Percentiles rank a stretch among this genome's conserved stretches.
Conservation (phyloP, 2,113 vertebrate genomes). For the Centropus unirufus region DNA sequence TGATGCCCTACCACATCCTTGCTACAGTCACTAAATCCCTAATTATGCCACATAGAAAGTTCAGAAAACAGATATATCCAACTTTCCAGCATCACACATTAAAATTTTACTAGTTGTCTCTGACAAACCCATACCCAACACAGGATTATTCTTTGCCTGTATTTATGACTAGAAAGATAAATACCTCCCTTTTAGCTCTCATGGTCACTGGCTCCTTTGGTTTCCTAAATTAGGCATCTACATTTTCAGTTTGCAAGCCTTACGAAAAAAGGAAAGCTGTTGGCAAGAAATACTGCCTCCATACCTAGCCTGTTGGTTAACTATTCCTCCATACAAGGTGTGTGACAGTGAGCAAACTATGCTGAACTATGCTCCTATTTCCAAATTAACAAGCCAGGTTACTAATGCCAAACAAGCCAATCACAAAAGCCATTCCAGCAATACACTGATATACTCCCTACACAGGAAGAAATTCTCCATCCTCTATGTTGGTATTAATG, state of each 20-base stretch:
- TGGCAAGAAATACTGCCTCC: background rate
- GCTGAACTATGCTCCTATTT: background rate
- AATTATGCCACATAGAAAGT: background rate
- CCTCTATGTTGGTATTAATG: background rate
- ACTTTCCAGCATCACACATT: background rate
- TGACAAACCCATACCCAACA: background rate
- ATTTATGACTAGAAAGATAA: background rate
- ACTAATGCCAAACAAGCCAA: background rate
- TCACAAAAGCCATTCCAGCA: background rate
- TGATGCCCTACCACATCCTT: background rate
- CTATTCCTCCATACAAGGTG: background rate
- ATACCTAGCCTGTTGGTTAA: background rate
- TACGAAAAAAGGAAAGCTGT: background rate
- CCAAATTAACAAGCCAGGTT: background rate
- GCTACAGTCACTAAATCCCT: background rate
- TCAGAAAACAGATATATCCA: background rate
- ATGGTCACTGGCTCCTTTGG: background rate
- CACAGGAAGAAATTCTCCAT: background rate
- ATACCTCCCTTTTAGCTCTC: background rate
- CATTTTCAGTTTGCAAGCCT: background rate
- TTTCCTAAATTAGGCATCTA: background rate
- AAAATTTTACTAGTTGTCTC: background rate
- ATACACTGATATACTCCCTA: background rate
- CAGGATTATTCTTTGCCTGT: background rate
- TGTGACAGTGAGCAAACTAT: background rate